A percentile compares a stretch with the other conserved stretches of the same genome.
Evolutionary conservation across 2,797 vertebrate species (phyloP).

Genomic region (Iguana delicatissima): DNA sequence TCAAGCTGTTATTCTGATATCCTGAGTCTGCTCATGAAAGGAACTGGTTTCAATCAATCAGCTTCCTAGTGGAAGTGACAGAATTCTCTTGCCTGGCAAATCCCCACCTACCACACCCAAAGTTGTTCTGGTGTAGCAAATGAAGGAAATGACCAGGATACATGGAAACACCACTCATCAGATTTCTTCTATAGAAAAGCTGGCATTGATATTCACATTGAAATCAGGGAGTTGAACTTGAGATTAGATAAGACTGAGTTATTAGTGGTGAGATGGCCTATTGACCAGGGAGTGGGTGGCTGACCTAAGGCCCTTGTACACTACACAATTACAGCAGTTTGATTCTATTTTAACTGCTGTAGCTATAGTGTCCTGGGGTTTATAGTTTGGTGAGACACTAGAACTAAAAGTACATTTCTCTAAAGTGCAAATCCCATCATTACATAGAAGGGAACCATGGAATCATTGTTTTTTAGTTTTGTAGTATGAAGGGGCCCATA

Average conservation of each 20-base stretch:
- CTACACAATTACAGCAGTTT: no score
- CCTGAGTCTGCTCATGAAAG: conserved; percentile 67
- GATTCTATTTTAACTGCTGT: no score
- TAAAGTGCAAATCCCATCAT: no score
- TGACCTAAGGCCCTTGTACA: no score
- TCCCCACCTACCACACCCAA: no score
- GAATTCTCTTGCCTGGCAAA: conserved; percentile 65
- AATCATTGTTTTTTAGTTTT: no score
- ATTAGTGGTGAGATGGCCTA: neutral
- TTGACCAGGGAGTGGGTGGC: neutral
- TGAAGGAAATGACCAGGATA: conserved; percentile 77
- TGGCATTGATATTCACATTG: conserved; percentile 14
- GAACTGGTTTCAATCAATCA: conserved; percentile 75
- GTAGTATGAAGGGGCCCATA: neutral
- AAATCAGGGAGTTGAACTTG: conserved; percentile 22
- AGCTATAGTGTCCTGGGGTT: no score
- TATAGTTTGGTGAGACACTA: no score
- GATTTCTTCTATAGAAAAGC: conserved; percentile 54
- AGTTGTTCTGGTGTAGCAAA: conserved; percentile 48
- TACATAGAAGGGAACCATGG: no score
- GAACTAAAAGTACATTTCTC: no score
- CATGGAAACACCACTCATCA: conserved; percentile 70
- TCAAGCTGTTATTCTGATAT: conserved; percentile 63
- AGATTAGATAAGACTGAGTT: neutral
- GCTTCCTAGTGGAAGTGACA: conserved; percentile 80